Evolutionary conservation across 2,113 vertebrate genomes (phyloP).

Genomic region (Chaetura pelagica): DNA sequence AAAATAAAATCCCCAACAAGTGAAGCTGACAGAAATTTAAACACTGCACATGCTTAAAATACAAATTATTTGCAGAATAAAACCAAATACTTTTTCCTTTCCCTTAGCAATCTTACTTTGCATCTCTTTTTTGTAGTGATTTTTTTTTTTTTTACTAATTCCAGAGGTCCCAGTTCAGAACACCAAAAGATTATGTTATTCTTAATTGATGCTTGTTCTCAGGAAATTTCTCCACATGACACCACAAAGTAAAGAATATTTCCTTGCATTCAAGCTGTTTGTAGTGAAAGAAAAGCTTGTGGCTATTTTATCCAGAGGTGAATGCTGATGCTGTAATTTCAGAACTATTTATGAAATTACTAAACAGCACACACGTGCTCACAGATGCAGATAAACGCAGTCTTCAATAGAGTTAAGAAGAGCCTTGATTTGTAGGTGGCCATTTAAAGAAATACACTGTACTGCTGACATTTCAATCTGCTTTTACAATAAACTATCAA

Average conservation of each 20-base stretch:
- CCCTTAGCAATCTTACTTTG: neutral
- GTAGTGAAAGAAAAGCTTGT: neutral
- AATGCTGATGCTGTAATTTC: neutral
- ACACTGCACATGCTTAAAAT: neutral
- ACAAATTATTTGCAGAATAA: neutral
- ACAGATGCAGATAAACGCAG: neutral
- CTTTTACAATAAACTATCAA: neutral
- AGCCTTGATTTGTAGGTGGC: neutral
- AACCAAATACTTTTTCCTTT: neutral
- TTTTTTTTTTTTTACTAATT: neutral
- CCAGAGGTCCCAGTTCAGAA: neutral
- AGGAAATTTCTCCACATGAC: neutral
- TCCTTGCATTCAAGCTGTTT: neutral
- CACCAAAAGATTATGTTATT: neutral
- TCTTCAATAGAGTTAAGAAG: neutral
- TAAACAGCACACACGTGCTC: neutral
- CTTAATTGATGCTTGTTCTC: neutral
- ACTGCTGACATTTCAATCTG: neutral
- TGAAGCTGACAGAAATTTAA: neutral
- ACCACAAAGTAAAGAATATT: neutral
- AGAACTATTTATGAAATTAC: neutral
- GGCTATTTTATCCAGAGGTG: neutral
- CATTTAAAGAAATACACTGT: neutral
- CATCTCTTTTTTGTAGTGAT: neutral
- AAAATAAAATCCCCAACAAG: neutral